A percentile compares a stretch with the other conserved stretches of the same genome.
phyloP scores from a whole-genome alignment of 2,888 invertebrate species.

The Melanostoma mellinum region DNA sequence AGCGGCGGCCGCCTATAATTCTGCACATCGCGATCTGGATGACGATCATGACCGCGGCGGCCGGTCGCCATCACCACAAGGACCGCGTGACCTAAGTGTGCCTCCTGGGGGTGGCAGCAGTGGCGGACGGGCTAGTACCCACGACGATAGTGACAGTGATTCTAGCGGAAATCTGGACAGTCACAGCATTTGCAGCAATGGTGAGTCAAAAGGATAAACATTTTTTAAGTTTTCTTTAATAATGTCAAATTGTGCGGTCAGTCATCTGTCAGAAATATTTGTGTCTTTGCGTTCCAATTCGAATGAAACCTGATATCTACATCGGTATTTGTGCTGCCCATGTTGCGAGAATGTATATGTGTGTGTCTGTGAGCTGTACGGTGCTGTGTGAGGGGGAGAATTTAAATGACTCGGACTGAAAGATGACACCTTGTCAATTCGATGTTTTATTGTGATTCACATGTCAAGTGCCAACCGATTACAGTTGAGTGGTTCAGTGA shows the following conservation, averaged over 20 bases:
- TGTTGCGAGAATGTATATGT: background rate
- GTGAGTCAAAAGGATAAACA: constrained; percentile 72
- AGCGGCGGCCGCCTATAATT: constrained; percentile 75
- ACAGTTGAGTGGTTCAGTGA: constrained; percentile 69
- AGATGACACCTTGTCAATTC: constrained; percentile 69
- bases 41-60: constrained; percentile 78
- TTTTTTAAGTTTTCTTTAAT: background rate
- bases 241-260: constrained; percentile 51
- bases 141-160: constrained; percentile 82
- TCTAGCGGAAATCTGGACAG: constrained; percentile 80
- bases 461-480: constrained; percentile 71
- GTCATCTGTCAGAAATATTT: constrained; percentile 17
- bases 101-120: constrained; percentile 74
- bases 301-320: constrained; percentile 45
- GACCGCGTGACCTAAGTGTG: constrained; percentile 76
- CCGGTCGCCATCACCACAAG: constrained; percentile 81
- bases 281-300: constrained; percentile 21
- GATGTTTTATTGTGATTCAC: constrained; percentile 71
- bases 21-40: constrained; percentile 76
- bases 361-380: constrained; percentile 3
- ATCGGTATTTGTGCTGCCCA: constrained; percentile 3
- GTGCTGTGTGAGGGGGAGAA: constrained; percentile 18
- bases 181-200: constrained; percentile 76
- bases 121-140: constrained; percentile 80
- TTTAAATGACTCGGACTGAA: constrained; percentile 52